A percentile compares a stretch with the other conserved stretches of the same genome.
These are phyloP conservation scores for Enteromius argenteus DNA, from an alignment of 2,797 vertebrate species.

Conservation along the genomic window DNA sequence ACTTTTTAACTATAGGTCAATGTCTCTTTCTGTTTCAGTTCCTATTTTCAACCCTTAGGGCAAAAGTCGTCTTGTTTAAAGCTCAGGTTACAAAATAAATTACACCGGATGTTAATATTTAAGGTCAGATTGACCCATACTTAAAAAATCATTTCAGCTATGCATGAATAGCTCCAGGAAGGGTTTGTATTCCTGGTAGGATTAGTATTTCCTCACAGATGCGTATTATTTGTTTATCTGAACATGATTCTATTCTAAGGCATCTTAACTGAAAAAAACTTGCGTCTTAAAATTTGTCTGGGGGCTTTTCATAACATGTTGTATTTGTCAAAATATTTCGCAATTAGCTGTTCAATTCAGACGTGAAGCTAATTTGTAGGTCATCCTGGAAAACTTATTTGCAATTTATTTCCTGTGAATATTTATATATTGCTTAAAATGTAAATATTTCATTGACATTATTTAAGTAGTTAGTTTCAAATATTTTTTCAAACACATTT, in stretches of 20 bases:
- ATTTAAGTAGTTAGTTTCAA: background rate
- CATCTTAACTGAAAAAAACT: background rate
- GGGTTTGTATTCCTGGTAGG: background rate
- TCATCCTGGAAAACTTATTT: background rate
- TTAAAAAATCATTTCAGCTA: background rate
- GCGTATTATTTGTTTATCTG: background rate
- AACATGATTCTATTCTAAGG: background rate
- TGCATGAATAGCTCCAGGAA: background rate
- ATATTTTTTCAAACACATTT: background rate
- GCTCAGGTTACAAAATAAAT: constrained; percentile 25
- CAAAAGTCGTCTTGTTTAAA: constrained; percentile 7
- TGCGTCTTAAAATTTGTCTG: background rate
- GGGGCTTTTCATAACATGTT: background rate
- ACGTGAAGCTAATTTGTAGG: background rate
- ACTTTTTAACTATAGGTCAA: constrained; percentile 34
- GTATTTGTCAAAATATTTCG: background rate
- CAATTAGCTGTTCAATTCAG: background rate
- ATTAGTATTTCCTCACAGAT: background rate
- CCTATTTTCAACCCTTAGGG: constrained; percentile 1
- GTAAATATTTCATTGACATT: background rate
- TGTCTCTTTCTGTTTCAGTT: constrained; percentile 39
- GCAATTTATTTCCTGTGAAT: background rate
- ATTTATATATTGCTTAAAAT: background rate
- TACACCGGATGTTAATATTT: background rate
- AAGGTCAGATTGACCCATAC: constrained; percentile 1